Percentiles rank a stretch among this genome's conserved stretches.
Evolutionary conservation across 2,113 vertebrate species (phyloP).

Genomic region (Mesocricetus auratus): DNA sequence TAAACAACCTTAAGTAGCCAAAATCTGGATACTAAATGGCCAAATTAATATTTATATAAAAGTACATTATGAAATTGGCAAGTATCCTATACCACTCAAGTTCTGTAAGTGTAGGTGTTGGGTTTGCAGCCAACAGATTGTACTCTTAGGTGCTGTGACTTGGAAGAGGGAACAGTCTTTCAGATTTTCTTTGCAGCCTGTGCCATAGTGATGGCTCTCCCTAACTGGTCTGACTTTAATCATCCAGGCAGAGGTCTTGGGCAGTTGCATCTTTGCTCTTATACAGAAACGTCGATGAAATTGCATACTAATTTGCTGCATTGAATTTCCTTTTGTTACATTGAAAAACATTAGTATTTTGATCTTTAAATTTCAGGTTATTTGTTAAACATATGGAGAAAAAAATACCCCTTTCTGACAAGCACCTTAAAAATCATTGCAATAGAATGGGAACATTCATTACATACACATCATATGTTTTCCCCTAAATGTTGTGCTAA

Average conservation of each 20-base stretch:
- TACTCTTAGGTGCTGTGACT: slow-evolving; percentile 70
- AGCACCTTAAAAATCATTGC: slow-evolving; percentile 23
- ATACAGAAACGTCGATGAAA: slow-evolving; percentile 75
- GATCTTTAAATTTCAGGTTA: slow-evolving; percentile 68
- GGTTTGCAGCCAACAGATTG: slow-evolving; percentile 55
- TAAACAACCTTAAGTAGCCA: slow-evolving; percentile 26
- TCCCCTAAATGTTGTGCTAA: slow-evolving; percentile 45
- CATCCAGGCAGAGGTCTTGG: slow-evolving; percentile 79
- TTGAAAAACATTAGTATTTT: slow-evolving; percentile 70
- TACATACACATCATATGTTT: slow-evolving; percentile 66
- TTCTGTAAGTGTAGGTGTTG: background rate
- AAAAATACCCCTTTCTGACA: slow-evolving; percentile 54
- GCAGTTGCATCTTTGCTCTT: slow-evolving; percentile 79
- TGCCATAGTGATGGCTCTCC: slow-evolving; percentile 82
- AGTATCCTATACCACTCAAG: background rate
- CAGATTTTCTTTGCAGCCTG: slow-evolving; percentile 83
- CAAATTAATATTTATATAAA: slow-evolving; percentile 56
- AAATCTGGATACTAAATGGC: slow-evolving; percentile 34
- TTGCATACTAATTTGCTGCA: slow-evolving; percentile 78
- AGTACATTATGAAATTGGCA: slow-evolving; percentile 28
- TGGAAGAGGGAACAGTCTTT: slow-evolving; percentile 80
- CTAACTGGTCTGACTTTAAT: slow-evolving; percentile 86
- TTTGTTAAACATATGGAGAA: slow-evolving; percentile 41
- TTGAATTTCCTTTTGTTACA: slow-evolving; percentile 79
- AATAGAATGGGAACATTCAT: slow-evolving; percentile 34